Evolutionary conservation across 2,888 invertebrate species (phyloP), one percentile per base, ranked within the genome.

Genomic region (Torymus tubicola): DNA sequence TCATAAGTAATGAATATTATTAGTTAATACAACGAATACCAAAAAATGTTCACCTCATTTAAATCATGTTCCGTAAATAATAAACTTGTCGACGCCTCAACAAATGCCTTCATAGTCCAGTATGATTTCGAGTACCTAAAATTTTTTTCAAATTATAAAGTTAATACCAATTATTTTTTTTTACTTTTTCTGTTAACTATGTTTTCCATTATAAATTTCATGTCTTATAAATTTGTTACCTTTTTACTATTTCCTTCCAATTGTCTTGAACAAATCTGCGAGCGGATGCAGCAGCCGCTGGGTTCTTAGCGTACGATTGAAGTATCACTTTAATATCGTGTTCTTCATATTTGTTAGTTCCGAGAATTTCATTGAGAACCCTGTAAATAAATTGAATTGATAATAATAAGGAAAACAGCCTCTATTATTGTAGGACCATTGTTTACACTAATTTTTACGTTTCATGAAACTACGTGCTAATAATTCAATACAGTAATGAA

Each of bases 341-440:
- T 42, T 85, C 84, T 16, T 81, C 80, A 74, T 87, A 89, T 42
- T 80, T 85, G 10, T 84, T 82, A 14, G 84, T 84, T 42, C 86
- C 83, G 5, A 89, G 83, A 64, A 89, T 85, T 69, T 89, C 89
- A 71, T 85, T 85, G n/a, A 89, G 85, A 18, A 89, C 76, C 55
- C 89, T 89, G 52, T 58, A 81, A 31, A 31, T 8, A 31, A 31
- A 31, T 31, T 31, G 0, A 31, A 31, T 5, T 5, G 31, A 31
- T 8, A 5, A 5, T 31, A 31, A 31, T 31, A 31, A 31, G 2
- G 8, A 31, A 31, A 3, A 2, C 31, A 5, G 2, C 31, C 31
- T 8, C 3, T 31, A 5, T 31, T 31, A 8, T 31, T 31, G 31
- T 31, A 31, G 31, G 31, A 31, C 4, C 31, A 31, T 31, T 8